Base-by-base conservation (phyloP, 2,888 invertebrate species). In the Plagodis dolabraria region DNA sequence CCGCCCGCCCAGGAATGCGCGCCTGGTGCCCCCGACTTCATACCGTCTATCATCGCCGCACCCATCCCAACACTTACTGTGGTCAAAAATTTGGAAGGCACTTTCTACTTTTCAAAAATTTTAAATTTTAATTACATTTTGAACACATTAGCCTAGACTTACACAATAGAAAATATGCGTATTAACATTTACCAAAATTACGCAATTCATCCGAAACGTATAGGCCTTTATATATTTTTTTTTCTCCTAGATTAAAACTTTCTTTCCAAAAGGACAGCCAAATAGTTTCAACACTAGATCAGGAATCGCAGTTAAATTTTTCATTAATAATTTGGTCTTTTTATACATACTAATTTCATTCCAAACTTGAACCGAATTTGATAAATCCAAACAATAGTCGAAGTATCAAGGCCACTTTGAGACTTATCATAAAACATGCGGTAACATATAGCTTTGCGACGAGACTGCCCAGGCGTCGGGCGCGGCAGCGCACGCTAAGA, bases 111-210 rank as follows among this genome's bases (percentile, higher is more conserved):
- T 94, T 93, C 83, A 87, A 91, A 91, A 88, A 85, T 86, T 91
- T 89, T 84, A 79, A 86, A 81, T 85, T 93, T 92, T 82, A 92
- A 87, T 92, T 78, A 86, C 77, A 91, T 94, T 95, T 95, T 95
- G 95, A 95, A 95, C 95, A 95, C 95, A 95, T 95, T 94, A 94
- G 94, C 94, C 94, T 94, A 94, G 93, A 94, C 93, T 92, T 93
- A 93, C 86, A 92, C 84, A 93, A 91, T 93, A 93, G 90, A 92
- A 92, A 91, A 92, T 92, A 90, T 90, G 92, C 92, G 91, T 91
- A 92, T 86, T 89, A 92, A 92, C 91, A 91, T 91, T 92, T 90
- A 89, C 91, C 92, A 92, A 92, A 91, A 89, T 83, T 91, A 90
- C 89, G 89, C 90, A 91, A 87, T 91, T 86, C 84, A 79, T 85